Evolutionary conservation across 2,797 vertebrate genomes (phyloP), one percentile per base, ranked within the genome.

Genomic region (Labroides dimidiatus): DNA sequence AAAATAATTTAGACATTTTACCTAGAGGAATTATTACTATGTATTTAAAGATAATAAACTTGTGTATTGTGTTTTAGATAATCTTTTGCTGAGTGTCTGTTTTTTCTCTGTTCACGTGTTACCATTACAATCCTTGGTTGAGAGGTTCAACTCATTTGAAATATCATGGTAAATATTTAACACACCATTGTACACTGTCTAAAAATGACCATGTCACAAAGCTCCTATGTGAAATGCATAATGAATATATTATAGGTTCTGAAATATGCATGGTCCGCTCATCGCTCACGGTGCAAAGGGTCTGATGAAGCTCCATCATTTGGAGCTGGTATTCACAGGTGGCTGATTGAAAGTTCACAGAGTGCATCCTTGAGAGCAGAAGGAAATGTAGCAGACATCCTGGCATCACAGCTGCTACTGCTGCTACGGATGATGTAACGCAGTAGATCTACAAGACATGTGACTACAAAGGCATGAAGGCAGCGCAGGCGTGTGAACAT

Each of bases 21-120:
- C 87, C 60, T 86, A 84, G 81, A 93, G 75, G 86, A 87, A 84
- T 85, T 85, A 91, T 91, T 89, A 86, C 56, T 73, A 78, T 93
- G 84, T 94, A 95, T 93, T 93, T 94, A 94, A 93, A 80, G 90
- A 87, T 86, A 93, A 94, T 94, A 94, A 94, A 92, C 89, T 80
- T 78, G 82, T 89, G 81, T 71, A 81, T 86, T 88, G 91, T 91
- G 88, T 93, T 91, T 93, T 89, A 88, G 80, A 91, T 75, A 72
- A 84, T 30, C 14, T 73, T 7, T 51, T 68, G 60, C 77, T 27
- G 55, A 72, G n/a, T 78, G 47, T 30, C 48, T 84, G 23, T 73
- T 50, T 76, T 81, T 52, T 49, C 19, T 43, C 10, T 30, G 10
- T 59, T 51, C 4, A 37, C 4, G 41, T 81, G 53, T 69, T 0